These are phyloP conservation scores for Chaetogeoica ovagalla DNA, from an alignment of 2,888 invertebrate species.

Conservation along the genomic window DNA sequence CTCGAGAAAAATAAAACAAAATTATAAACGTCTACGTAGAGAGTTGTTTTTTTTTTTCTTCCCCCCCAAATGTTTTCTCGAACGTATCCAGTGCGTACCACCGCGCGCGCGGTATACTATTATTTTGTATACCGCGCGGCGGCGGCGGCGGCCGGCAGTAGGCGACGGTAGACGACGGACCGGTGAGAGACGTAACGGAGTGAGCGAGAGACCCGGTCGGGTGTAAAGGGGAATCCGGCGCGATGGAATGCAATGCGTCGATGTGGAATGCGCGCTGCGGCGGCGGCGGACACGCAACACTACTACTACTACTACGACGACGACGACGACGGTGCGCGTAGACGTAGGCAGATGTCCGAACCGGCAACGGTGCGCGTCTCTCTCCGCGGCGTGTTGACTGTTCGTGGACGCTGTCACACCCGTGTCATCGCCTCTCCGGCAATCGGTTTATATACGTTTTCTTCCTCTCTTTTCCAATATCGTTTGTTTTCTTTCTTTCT, in stretches of 20 bases:
- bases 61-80: too few species aligned
- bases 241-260: constrained; percentile 51
- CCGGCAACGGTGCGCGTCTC: constrained; percentile 49
- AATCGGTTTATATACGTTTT: not conserved
- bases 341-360: constrained; percentile 53
- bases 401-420: constrained; percentile 42
- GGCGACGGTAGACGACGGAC: not conserved
- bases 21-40: not conserved
- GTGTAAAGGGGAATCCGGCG: constrained; percentile 48
- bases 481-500: not conserved
- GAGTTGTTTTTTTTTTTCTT: constrained; percentile 2
- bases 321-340: not conserved
- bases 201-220: constrained; percentile 16
- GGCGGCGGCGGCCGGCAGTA: not conserved
- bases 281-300: constrained; percentile 41
- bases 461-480: not conserved
- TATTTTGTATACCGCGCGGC: not conserved
- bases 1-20: not conserved
- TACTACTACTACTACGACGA: not conserved
- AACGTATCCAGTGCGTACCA: too few species aligned
- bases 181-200: not conserved
- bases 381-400: constrained; percentile 13
- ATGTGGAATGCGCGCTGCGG: constrained; percentile 51
- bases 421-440: constrained; percentile 6
- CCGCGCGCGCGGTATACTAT: too few species aligned